A percentile compares a stretch with the other conserved stretches of the same genome.
Conservation (phyloP, 2,113 vertebrate species). For the Acinonyx jubatus region DNA sequence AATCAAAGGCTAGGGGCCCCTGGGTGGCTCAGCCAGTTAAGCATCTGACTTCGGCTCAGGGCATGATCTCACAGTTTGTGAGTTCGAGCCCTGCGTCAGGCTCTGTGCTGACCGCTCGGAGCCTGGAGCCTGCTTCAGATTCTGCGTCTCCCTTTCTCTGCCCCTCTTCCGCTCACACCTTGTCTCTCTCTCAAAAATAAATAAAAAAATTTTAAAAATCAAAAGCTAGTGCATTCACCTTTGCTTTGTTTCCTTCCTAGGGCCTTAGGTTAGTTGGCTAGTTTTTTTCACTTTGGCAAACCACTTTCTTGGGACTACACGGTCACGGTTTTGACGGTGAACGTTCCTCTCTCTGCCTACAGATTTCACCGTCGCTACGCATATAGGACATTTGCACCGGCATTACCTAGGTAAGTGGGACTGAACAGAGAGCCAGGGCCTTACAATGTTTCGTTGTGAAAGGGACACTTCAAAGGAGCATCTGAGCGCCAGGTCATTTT, state of each 20-base stretch:
- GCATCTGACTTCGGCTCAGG: too few species aligned
- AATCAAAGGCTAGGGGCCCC: not conserved
- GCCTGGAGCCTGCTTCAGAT: too few species aligned
- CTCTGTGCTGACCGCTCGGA: too few species aligned
- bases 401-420: not conserved
- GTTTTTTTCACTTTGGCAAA: not conserved
- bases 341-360: fast-evolving
- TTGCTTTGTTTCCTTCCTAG: not conserved
- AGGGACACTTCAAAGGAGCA: conserved; percentile 9
- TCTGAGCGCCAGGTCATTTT: not conserved
- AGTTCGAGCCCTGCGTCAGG: too few species aligned
- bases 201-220: too few species aligned
- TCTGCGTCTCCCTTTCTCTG: too few species aligned
- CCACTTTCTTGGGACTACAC: not conserved
- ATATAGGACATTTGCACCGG: fast-evolving
- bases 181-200: too few species aligned
- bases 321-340: not conserved
- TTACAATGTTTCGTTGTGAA: not conserved
- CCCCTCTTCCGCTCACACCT: too few species aligned
- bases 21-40: too few species aligned
- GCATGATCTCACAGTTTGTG: too few species aligned
- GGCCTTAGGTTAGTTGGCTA: not conserved
- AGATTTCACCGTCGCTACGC: not conserved
- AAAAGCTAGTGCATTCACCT: not conserved
- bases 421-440: not conserved